A percentile compares a stretch with the other conserved stretches of the same genome.
phyloP scores from a whole-genome alignment of 2,888 invertebrate species.

The Epirrhoe tristata region DNA sequence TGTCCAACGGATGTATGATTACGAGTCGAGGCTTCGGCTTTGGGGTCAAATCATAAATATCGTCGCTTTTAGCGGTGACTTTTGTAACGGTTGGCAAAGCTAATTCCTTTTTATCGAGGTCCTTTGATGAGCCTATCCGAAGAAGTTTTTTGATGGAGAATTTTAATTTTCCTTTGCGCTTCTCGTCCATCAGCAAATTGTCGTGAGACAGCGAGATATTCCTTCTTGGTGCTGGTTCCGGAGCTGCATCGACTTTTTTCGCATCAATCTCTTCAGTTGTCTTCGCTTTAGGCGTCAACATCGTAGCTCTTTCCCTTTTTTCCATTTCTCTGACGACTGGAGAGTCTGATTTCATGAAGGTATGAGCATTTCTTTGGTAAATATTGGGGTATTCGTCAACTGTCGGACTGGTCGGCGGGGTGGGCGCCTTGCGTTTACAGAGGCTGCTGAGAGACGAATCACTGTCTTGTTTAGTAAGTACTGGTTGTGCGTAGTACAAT shows the following conservation, averaged over 20 bases:
- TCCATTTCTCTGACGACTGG: conserved; percentile 91
- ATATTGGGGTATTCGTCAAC: conserved; percentile 81
- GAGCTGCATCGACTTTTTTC: conserved; percentile 68
- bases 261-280: conserved; percentile 66
- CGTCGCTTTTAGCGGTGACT: conserved; percentile 82
- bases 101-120: conserved; percentile 86
- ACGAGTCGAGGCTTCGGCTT: conserved; percentile 91
- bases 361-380: conserved; percentile 86
- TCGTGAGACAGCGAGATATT: conserved; percentile 91
- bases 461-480: conserved; percentile 84
- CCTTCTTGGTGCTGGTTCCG: conserved; percentile 89
- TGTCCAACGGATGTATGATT: conserved; percentile 94
- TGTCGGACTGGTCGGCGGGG: conserved; percentile 86
- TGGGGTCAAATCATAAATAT: conserved; percentile 84
- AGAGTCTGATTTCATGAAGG: conserved; percentile 86
- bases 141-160: conserved; percentile 94
- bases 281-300: conserved; percentile 63
- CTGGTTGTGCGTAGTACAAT: conserved; percentile 78
- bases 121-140: conserved; percentile 91
- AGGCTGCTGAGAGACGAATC: conserved; percentile 83
- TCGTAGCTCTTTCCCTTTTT: conserved; percentile 88
- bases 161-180: conserved; percentile 89
- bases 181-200: conserved; percentile 86
- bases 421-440: conserved; percentile 91
- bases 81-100: conserved; percentile 74